Base-by-base conservation (phyloP, 2,797 vertebrate genomes). In the Enteromius fasciolatus region DNA sequence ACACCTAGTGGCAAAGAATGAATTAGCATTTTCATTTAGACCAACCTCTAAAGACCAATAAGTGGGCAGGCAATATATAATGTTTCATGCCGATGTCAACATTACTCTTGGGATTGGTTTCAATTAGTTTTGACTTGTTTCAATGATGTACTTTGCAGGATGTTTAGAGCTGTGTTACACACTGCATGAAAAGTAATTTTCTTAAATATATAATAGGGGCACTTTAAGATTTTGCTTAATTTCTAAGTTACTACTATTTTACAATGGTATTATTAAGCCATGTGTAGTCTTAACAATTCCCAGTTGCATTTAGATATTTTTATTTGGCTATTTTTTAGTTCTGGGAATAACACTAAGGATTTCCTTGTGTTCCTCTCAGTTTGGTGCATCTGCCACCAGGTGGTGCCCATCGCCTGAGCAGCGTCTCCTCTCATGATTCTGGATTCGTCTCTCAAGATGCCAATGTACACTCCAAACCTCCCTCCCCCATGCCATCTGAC, bases 361-460 rank as follows among this genome's bases (percentile, higher is more conserved):
- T 93, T 91, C 90, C 91, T 93, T 93, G 89, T 91, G 87, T 73
- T 70, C 23, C 69, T 41, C 8, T 64, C 93, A 98, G 98, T 92
- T 93, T 98, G 94, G 96, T 97, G 0, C 97, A 98, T 93, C 96
- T 97, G 84, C 95, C 95, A 7, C 88, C 94, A n/a, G 87, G 95
- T 25, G 70, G 95, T 66, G 93, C 96, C 70, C 97, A 98, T 87
- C 97, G 97, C 81, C 96, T 99, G 89, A 97, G 97, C 95, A 98
- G 97, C 33, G 95, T 99, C 88, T 99, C 98, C 78, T 99, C 98
- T 75, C 98, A 99, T 14, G 98, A 99, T 94, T 99, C 98, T 0
- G 98, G 98, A 91, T 99, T 99, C 88, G 91, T 98, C 89, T 99
- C 98, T 86, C 98, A 99, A 94, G 98, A 99, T 0, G 95, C 97